Evolutionary conservation across 2,888 invertebrate species (phyloP), one percentile per base, ranked within the genome.

Genomic region (Dromius quadrimaculatus): DNA sequence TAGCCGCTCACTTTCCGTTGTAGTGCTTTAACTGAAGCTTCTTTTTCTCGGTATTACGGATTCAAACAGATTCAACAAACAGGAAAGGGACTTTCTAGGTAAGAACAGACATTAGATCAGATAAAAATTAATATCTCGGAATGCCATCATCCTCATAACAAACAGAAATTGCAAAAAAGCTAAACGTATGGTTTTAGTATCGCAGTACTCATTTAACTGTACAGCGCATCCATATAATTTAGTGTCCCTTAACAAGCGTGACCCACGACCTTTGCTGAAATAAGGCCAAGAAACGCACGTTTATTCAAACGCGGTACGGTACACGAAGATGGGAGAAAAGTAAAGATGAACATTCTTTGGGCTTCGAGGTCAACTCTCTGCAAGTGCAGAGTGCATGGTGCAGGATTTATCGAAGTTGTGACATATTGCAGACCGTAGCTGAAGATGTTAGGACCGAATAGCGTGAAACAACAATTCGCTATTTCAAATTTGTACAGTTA

Each of bases 201-300:
- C 17, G 32, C 5, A 59, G 57, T 54, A 54, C 65, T 13, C 23
- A 34, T 54, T 68, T 68, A 68, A 68, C 68, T 59, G 68, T 68
- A 68, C 28, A 59, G 28, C 36, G 11, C 47, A 64, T 65, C 47
- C 43, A 62, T 54, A 54, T 68, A 57, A 68, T 68, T 68, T 68
- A 68, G 68, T 68, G 68, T 68, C 68, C 68, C 68, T 68, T 68
- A 68, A 68, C 68, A 68, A 68, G 68, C 43, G 38, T 57, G 59
- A 68, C 68, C 68, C 23, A 13, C 43, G 68, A 68, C 68, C 68
- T 68, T 68, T 65, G 17, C 47, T 36, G 59, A 36, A 68, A 68
- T 68, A 68, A 68, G 68, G 68, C 68, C 68, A 68, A 11, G 22
- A 57, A 43, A 59, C 59, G 68, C 68, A 68, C 68, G 68, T 59